Percentiles rank a stretch among this genome's conserved stretches.
These are phyloP conservation scores for Pterocles orientalis DNA, from an alignment of 2,113 vertebrate species.

Conservation along the genomic window DNA sequence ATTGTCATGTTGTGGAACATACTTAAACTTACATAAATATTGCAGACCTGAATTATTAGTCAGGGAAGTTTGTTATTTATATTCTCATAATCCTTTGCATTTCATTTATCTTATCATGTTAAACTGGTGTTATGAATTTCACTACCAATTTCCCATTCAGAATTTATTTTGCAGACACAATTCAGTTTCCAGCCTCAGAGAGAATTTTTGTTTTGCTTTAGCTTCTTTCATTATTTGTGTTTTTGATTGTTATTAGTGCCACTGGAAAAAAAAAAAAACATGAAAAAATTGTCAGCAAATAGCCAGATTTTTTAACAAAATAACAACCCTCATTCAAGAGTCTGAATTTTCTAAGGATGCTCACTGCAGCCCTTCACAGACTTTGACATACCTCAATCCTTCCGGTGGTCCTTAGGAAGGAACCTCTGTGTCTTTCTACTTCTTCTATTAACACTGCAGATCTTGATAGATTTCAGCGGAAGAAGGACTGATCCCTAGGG, in stretches of 20 bases:
- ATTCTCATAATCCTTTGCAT: not conserved
- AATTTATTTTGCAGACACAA: not conserved
- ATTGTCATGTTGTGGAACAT: not conserved
- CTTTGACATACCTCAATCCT: not conserved
- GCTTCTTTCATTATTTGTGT: not conserved
- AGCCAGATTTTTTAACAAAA: not conserved
- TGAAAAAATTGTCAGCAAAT: not conserved
- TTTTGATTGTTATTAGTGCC: not conserved
- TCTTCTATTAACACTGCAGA: not conserved
- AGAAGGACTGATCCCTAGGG: not conserved
- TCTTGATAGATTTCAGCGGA: not conserved
- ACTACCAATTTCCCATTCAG: not conserved
- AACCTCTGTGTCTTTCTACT: not conserved
- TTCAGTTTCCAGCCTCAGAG: not conserved
- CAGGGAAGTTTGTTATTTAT: not conserved
- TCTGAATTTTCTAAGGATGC: not conserved
- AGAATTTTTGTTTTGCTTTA: not conserved
- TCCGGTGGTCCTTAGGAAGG: not conserved
- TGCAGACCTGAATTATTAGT: not conserved
- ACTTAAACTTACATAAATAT: not conserved
- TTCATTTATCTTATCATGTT: not conserved
- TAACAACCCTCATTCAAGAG: not conserved
- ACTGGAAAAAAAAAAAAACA: not conserved
- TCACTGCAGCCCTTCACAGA: not conserved
- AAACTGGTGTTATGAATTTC: not conserved